A percentile compares a stretch with the other conserved stretches of the same genome.
phyloP scores from a whole-genome alignment of 1,140 invertebrate species.

The Lepidotrigona ventralis region DNA sequence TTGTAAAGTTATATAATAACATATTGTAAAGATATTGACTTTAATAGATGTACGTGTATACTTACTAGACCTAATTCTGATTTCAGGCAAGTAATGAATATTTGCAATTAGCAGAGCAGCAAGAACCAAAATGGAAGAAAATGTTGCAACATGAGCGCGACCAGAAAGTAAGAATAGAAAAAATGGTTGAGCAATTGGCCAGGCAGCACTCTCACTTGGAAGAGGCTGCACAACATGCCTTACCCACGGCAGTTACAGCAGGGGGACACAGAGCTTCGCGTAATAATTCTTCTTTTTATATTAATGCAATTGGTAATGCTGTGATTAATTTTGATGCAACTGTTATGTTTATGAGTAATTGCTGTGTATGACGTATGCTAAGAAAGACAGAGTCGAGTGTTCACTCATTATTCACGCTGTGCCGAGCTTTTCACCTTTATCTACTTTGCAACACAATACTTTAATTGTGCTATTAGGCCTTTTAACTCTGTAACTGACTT shows the following conservation, averaged over 20 bases:
- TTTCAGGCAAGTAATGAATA: conserved; percentile 94
- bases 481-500: conserved; percentile 10
- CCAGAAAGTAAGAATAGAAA: conserved; percentile 95
- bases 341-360: not conserved
- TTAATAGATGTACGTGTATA: not conserved
- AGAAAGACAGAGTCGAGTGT: not conserved
- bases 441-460: conserved; percentile 7
- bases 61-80: conserved; percentile 24
- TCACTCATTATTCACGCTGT: conserved; percentile 2
- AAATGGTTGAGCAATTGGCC: conserved; percentile 98
- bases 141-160: conserved; percentile 96
- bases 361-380: not conserved
- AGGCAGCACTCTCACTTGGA: conserved; percentile 97
- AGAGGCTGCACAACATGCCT: conserved; percentile 85
- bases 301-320: conserved; percentile 25
- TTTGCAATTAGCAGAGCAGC: conserved; percentile 90
- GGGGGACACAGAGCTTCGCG: conserved; percentile 74
- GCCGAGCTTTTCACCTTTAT: conserved; percentile 13
- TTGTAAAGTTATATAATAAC: not conserved
- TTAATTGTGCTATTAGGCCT: not conserved
- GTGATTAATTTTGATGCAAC: conserved; percentile 4
- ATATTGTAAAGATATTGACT: not conserved
- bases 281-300: conserved; percentile 69
- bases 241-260: conserved; percentile 76
- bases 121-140: conserved; percentile 94